Base-by-base conservation (phyloP, 2,113 vertebrate genomes). In the Ranitomeya variabilis region DNA sequence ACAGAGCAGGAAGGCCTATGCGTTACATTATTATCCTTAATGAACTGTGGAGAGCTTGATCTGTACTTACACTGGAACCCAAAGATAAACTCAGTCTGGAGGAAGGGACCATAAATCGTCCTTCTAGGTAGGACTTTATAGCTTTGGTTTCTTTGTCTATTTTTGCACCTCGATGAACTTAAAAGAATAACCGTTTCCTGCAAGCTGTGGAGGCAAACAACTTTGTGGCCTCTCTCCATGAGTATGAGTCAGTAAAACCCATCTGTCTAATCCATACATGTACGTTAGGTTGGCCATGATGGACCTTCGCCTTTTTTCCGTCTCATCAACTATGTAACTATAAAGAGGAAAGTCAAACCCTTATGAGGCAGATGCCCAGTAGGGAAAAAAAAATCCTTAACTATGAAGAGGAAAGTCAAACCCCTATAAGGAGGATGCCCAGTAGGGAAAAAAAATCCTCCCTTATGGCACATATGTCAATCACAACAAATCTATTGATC, bases 1-100 rank as follows among this genome's bases (percentile, higher is more conserved):
- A 55, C 82, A 69, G 52, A 55, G 82, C 82, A 71, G 64, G 10
- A 69, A 51, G 37, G 80, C 31, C 80, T 66, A 45, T 52, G 59
- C 64, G 81, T 83, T 83, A 83, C 16, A 54, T 83, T 66, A 83
- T 83, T 83, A 67, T 51, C 62, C 31, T 15, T 83, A 83, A 83
- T 83, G 64, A 81, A 81, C 80, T 81, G 80, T 69, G 81, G 81
- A 52, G 81, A 67, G 64, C 15, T 83, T 67, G 81, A 83, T 66
- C 81, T 54, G 81, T 67, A 11, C 21, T 18, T 23, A 83, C 64
- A 21, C 62, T 67, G 37, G 62, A 67, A 67, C 81, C 67, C 80
- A 81, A 67, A 83, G 60, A 52, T 83, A 52, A 83, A 83, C 64
- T 83, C 64, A 67, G 81, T 52, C 81, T 83, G 62, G 13, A 67